Evolutionary conservation across 2,113 vertebrate species (phyloP).

Genomic region (Anthoscopus minutus): DNA sequence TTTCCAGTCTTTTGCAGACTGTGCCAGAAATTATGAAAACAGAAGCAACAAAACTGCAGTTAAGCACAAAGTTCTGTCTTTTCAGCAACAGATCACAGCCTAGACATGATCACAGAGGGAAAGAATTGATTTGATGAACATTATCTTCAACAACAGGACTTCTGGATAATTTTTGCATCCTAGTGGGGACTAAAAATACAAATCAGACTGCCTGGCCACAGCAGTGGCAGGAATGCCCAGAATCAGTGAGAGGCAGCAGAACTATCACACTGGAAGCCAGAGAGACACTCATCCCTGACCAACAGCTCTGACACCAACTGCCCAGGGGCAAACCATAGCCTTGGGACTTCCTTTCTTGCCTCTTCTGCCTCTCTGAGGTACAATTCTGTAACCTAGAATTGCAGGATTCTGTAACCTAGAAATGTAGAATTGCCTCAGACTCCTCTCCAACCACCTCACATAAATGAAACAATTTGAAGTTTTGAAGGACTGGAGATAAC

Average conservation of each 20-base stretch:
- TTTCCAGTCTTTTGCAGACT: neutral
- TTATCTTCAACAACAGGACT: neutral
- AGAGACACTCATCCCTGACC: neutral
- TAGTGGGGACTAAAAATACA: neutral
- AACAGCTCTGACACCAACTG: neutral
- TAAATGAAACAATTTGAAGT: neutral
- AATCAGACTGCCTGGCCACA: neutral
- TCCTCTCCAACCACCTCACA: neutral
- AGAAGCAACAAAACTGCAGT: neutral
- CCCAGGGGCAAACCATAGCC: neutral
- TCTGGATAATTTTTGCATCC: neutral
- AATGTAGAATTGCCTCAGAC: neutral
- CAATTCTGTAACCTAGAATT: neutral
- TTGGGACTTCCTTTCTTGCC: accelerated
- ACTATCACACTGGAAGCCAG: accelerated
- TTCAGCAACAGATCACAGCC: neutral
- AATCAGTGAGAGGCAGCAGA: neutral
- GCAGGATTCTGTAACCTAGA: neutral
- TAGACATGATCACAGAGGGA: accelerated
- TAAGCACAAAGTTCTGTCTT: neutral
- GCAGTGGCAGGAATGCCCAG: accelerated
- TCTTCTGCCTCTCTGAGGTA: neutral
- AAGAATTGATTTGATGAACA: neutral
- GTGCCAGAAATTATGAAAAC: neutral
- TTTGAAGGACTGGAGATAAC: neutral